Base-by-base conservation (phyloP, 2,797 vertebrate genomes). In the Pachyuromys duprasi region DNA sequence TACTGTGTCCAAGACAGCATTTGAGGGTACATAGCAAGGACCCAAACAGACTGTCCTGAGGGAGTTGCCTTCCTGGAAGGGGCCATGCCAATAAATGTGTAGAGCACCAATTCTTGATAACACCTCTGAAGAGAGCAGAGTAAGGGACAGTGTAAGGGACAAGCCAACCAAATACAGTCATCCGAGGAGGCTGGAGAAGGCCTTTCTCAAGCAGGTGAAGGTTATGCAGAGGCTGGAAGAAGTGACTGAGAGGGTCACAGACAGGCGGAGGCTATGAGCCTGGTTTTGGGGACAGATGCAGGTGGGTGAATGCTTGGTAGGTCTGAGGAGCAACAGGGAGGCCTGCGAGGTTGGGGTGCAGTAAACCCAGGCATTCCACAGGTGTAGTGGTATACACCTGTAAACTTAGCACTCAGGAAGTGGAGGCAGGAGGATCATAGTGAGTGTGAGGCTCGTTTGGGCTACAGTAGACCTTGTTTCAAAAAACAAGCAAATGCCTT, bases 51-150 rank as follows among this genome's bases (percentile, higher is more conserved):
- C 28, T 24, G 70, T 90, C 90, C 36, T 60, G 8, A 31, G 91
- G 91, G 74, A 75, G 18, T 83, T 91, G 72, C 70, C 80, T 94
- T 89, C 65, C 55, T 74, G 75, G 70, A 83, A 79, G 53, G 33
- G 62, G 28, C 20, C 31, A 33, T 4, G 5, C 69, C 80, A 5
- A 1, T 24, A 28, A 90, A 31, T 26, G 86, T 55, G n/a, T 33
- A 60, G 84, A 79, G 26, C 11, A 67, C 60, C 39, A 55, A 0
- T 39, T 45, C 36, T 53, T 45, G 45, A 49, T 14, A 9, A 9
- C 7, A 36, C 62, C 36, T 80, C 5, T 36, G 42, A 33, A 78
- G 70, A 36, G 26, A 5, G 81, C 60, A 53, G 60, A 86, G 74
- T 36, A 39, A 76, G 53, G 70, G 49, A 24, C 39, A 33, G 45